A percentile compares a stretch with the other conserved stretches of the same genome.
Evolutionary conservation across 2,888 invertebrate species (phyloP).

Genomic region (Cataglyphis altisquamis): DNA sequence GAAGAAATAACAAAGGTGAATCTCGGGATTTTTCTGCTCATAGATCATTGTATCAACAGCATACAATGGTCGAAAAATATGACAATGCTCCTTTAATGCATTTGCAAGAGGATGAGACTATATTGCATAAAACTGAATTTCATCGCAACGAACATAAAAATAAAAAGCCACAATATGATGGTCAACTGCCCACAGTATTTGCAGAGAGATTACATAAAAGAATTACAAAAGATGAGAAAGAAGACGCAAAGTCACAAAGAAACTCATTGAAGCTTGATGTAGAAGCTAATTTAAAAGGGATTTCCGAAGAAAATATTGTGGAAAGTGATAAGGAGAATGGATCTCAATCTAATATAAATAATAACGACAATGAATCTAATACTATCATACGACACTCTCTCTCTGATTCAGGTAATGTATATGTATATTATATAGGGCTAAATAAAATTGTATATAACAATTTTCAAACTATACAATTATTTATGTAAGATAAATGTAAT

Average conservation of each 20-base stretch:
- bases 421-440: background rate
- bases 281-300: background rate
- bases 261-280: background rate
- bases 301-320: constrained; percentile 17
- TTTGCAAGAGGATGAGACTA: constrained; percentile 18
- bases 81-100: background rate
- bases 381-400: background rate
- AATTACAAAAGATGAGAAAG: constrained; percentile 51
- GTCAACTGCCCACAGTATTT: constrained; percentile 75
- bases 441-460: background rate
- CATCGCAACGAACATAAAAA: background rate
- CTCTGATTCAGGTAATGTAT: constrained; percentile 30
- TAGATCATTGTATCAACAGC: background rate
- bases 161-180: background rate
- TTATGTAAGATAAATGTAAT: background rate
- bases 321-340: constrained; percentile 70
- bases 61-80: background rate
- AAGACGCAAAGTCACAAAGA: constrained; percentile 14
- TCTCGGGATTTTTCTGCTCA: background rate
- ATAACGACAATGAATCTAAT: constrained; percentile 31
- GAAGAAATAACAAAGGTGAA: constrained; percentile 64
- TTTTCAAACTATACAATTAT: background rate
- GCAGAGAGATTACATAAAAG: constrained; percentile 79
- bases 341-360: constrained; percentile 28
- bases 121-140: constrained; percentile 11